A percentile compares a stretch with the other conserved stretches of the same genome.
phyloP scores from a whole-genome alignment of 2,888 invertebrate species.

The Blomia tropicalis region DNA sequence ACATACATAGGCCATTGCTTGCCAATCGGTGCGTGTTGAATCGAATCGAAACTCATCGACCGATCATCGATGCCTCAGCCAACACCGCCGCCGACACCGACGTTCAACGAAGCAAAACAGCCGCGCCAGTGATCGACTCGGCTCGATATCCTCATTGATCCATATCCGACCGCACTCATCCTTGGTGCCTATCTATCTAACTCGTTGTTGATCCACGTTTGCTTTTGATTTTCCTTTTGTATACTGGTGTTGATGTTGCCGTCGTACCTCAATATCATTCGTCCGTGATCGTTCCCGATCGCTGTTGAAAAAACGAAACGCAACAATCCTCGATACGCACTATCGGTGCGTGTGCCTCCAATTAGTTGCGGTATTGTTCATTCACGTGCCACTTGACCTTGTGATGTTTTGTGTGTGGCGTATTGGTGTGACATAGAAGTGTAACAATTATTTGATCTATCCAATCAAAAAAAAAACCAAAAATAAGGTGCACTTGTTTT shows the following conservation, averaged over 20 bases:
- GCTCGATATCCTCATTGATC: background rate
- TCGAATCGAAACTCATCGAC: slow-evolving; percentile 11
- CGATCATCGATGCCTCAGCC: slow-evolving; percentile 14
- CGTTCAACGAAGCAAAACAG: background rate
- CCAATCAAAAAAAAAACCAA: too few species aligned
- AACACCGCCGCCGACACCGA: too few species aligned
- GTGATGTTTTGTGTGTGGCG: too few species aligned
- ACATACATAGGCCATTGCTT: too few species aligned
- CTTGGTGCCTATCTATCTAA: background rate
- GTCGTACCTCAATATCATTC: background rate
- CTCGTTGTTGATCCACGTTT: background rate
- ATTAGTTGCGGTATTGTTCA: background rate
- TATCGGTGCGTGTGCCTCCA: slow-evolving; percentile 14
- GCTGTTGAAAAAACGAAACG: slow-evolving; percentile 8
- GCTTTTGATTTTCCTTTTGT: background rate
- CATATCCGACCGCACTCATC: slow-evolving; percentile 2
- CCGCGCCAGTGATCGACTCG: background rate
- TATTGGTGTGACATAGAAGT: too few species aligned
- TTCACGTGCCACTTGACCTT: slow-evolving; percentile 5
- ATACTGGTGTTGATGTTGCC: too few species aligned
- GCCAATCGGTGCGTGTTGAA: slow-evolving; percentile 4
- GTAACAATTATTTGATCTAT: too few species aligned
- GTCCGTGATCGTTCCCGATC: slow-evolving; percentile 7
- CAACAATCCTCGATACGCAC: slow-evolving; percentile 13
- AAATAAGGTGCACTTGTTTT: too few species aligned